Percentiles rank a stretch among this genome's conserved stretches.
phyloP scores from a whole-genome alignment of 2,888 invertebrate species.

The Heliconius erato region DNA sequence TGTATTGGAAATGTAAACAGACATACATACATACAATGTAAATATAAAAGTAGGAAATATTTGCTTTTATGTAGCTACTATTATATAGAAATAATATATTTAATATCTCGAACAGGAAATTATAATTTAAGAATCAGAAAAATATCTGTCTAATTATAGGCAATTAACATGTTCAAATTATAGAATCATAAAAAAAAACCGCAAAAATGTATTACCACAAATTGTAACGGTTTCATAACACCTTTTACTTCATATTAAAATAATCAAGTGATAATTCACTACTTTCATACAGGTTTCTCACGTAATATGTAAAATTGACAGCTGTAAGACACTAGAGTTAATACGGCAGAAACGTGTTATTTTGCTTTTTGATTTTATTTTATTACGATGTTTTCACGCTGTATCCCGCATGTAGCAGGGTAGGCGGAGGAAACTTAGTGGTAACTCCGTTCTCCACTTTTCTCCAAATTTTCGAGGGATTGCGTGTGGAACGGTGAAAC shows the following conservation, averaged over 20 bases:
- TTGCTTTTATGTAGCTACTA: neutral
- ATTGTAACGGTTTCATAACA: conserved; percentile 6
- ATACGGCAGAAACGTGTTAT: neutral
- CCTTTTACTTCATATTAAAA: conserved; percentile 17
- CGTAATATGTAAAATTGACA: conserved; percentile 2
- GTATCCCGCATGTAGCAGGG: too few species aligned
- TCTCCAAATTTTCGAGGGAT: too few species aligned
- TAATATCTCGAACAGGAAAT: neutral
- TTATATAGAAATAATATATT: neutral
- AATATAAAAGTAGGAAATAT: neutral
- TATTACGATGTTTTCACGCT: too few species aligned
- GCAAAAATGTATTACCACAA: neutral
- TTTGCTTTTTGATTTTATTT: neutral
- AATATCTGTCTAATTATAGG: neutral
- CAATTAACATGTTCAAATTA: conserved; percentile 5
- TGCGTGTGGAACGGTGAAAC: too few species aligned
- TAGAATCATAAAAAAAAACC: neutral
- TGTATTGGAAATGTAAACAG: neutral
- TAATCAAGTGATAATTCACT: conserved; percentile 7
- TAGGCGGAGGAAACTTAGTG: too few species aligned
- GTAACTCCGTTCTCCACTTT: too few species aligned
- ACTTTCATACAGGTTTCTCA: conserved; percentile 25
- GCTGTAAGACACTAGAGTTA: too few species aligned
- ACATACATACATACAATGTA: neutral
- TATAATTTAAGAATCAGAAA: neutral